These are phyloP conservation scores for Netelia melanura DNA, from an alignment of 2,888 invertebrate species.

Conservation along the genomic window DNA sequence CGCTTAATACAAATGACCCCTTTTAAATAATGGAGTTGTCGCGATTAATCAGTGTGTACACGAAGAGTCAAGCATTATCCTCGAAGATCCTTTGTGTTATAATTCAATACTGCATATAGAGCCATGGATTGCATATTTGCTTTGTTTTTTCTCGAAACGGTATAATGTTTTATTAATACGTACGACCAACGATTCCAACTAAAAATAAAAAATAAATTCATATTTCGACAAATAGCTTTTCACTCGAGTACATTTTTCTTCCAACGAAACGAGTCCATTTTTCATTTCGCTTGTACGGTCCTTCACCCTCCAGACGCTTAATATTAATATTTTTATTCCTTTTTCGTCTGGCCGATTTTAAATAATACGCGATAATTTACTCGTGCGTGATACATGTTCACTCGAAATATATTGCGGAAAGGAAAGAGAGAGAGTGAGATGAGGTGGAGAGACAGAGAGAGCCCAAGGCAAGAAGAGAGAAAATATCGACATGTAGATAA, in stretches of 20 bases:
- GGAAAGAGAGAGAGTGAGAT: neutral
- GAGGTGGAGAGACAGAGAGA: neutral
- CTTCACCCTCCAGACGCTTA: neutral
- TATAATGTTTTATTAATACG: neutral
- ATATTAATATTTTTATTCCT: slow-evolving; percentile 19
- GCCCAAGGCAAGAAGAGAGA: slow-evolving; percentile 45
- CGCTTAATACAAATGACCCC: slow-evolving; percentile 20
- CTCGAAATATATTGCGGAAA: slow-evolving; percentile 43
- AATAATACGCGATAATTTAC: slow-evolving; percentile 41
- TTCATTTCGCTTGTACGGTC: slow-evolving; percentile 7
- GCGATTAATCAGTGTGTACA: slow-evolving; percentile 59
- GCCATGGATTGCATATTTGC: too few relatives aligned
- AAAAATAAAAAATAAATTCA: neutral
- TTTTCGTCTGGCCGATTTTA: slow-evolving; percentile 50
- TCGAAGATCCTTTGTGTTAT: slow-evolving; percentile 14
- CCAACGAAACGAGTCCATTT: neutral
- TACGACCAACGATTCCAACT: neutral
- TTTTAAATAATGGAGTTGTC: slow-evolving; percentile 59
- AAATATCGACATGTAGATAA: slow-evolving; percentile 4
- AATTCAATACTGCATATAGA: neutral
- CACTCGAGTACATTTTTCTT: neutral
- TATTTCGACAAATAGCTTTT: slow-evolving; percentile 22
- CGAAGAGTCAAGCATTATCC: slow-evolving; percentile 53
- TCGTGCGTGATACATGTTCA: slow-evolving; percentile 28
- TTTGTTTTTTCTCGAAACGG: too few relatives aligned